Base-by-base conservation (phyloP, 2,113 vertebrate species). In the Elanoides forficatus region DNA sequence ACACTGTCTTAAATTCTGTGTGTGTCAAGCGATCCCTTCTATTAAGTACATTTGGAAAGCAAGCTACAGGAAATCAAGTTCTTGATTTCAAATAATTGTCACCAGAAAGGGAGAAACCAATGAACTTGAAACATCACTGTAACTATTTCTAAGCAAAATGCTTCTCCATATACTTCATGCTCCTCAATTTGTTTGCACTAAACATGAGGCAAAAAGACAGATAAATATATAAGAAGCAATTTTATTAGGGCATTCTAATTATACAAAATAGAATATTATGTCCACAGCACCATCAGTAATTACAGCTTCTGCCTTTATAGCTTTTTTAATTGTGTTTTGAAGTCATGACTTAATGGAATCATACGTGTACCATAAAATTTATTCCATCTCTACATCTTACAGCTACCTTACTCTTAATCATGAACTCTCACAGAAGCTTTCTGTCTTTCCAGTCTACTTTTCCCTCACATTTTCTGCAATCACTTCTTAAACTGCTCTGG, bases 61-160 rank as follows among this genome's bases (percentile, higher is more conserved):
- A 63, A 84, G 22, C 7, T 50, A 50, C 19, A 53, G 0, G 1
- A 70, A 73, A 88, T 3, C 4, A 66, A 78, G 9, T n/a, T 62
- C 36, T 85, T 88, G 36, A 32, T 9, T 73, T 68, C 25, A 76
- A 66, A 45, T 27, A 68, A 19, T 14, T 21, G 25, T 42, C 45
- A 11, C 3, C 13, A n/a, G 22, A 43, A 59, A 27, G 9, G 2
- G 2, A 4, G 9, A 62, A 80, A 83, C 0, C 3, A 17, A 32
- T n/a, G 12, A 71, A 52, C 11, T 14, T 73, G 45, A 80, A 90
- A 70, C 9, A 27, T 32, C 76, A 68, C 2, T 42, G 20, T 21
- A 71, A 67, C 20, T 62, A 42, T 63, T 88, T 86, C 26, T 55
- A 74, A 52, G 13, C 6, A 19, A 84, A 59, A 59, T 63, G 8